Base-by-base conservation (phyloP, 2,888 invertebrate genomes). In the Acrobasis consociella region DNA sequence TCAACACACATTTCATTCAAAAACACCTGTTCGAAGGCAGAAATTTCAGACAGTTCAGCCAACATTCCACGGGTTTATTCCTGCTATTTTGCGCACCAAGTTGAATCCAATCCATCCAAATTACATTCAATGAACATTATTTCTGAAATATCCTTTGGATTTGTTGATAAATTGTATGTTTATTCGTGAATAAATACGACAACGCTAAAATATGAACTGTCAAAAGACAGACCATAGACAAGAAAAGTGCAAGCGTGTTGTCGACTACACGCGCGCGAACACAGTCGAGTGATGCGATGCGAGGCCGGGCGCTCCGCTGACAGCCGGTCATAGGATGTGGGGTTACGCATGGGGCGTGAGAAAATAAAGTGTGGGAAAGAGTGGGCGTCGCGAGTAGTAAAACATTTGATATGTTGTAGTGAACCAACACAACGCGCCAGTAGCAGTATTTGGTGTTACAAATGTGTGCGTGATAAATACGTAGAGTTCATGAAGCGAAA, bases 311-410 rank as follows among this genome's bases (percentile, higher is more conserved):
- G 76, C 76, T 74, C 73, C 72, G 80, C 83, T 64, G 85, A 80
- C 90, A 81, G 86, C 81, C 89, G 89, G 89, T 88, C 94, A 93
- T 94, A 94, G 94, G 95, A 95, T 95, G 95, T 95, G 94, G 95
- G 95, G 95, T 95, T 95, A 95, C 93, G 93, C 93, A 93, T 93
- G 94, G 95, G 95, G 95, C 95, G 95, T 95, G 95, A 95, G 95
- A 94, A 95, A 95, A 95, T 94, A 94, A 94, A 94, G 94, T 95
- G 95, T 95, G 95, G 95, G 95, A 95, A 95, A 95, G 94, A 95
- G 95, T 95, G 95, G 95, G 95, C 95, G 95, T 84, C 70, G 80
- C 84, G 85, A 74, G 81, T 94, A 94, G 94, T 94, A 90, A 93
- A 93, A 93, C 93, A 93, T 94, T 92, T 93, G 93, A 88, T 91